Percentiles rank a stretch among this genome's conserved stretches.
phyloP scores from a whole-genome alignment of 1,140 invertebrate species.

The Andricus grossulariae region DNA sequence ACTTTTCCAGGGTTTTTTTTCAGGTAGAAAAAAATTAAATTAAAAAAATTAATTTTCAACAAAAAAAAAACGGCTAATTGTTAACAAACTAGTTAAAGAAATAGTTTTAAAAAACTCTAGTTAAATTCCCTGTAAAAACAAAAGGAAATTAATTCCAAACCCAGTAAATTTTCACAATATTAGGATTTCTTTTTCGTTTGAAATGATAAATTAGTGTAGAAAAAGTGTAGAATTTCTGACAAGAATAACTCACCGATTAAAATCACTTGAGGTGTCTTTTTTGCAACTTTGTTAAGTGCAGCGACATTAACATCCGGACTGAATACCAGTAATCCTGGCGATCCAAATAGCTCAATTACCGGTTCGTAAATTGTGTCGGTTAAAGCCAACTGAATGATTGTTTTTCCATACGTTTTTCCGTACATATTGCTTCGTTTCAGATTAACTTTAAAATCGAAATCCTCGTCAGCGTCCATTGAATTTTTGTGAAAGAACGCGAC shows the following conservation, averaged over 20 bases:
- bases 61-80: too few species aligned
- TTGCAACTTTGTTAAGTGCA: conserved; percentile 78
- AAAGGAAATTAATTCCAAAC: too few species aligned
- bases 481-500: conserved; percentile 83
- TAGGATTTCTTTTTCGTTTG: too few species aligned
- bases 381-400: conserved; percentile 79
- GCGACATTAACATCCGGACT: conserved; percentile 78
- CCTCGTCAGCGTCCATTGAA: conserved; percentile 78
- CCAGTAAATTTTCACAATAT: too few species aligned
- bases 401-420: conserved; percentile 79
- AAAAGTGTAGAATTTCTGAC: too few species aligned
- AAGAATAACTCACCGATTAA: conserved; percentile 78
- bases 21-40: too few species aligned
- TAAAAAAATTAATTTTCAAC: too few species aligned
- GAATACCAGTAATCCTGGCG: conserved; percentile 79
- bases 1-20: too few species aligned
- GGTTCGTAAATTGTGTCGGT: conserved; percentile 79
- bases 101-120: too few species aligned
- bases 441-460: conserved; percentile 78
- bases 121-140: too few species aligned
- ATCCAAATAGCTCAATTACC: conserved; percentile 76
- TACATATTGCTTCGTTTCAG: conserved; percentile 81
- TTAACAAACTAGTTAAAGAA: too few species aligned
- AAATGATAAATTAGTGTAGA: too few species aligned
- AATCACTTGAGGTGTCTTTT: conserved; percentile 79